phyloP scores from a whole-genome alignment of 2,888 invertebrate genomes.

The Tricholauxania praeusta region DNA sequence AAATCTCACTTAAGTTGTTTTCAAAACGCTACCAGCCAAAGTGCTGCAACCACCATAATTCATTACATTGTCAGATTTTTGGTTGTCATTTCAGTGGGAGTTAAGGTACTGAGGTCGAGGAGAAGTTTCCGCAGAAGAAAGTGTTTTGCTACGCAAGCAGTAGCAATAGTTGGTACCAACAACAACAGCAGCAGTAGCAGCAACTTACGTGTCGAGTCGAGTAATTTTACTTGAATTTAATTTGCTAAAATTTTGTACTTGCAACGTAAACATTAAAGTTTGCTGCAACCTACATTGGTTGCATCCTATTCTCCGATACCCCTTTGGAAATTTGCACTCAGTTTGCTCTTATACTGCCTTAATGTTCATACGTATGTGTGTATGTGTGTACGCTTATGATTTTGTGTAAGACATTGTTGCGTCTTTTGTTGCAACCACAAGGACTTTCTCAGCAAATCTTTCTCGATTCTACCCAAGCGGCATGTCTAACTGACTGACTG shows the following conservation, averaged over 20 bases:
- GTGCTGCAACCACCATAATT: conserved; percentile 39
- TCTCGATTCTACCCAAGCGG: background rate
- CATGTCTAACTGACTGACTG: background rate
- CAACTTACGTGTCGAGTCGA: background rate
- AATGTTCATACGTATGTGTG: no score
- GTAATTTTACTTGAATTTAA: conserved; percentile 10
- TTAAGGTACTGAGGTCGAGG: background rate
- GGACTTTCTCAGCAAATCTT: conserved; percentile 2
- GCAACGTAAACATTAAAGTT: no score
- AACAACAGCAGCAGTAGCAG: background rate
- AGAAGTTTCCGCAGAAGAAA: no score
- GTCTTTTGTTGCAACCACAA: conserved; percentile 12
- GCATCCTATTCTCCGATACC: no score
- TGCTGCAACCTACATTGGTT: no score
- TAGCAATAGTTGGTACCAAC: background rate
- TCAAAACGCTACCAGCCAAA: conserved; percentile 20
- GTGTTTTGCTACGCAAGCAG: no score
- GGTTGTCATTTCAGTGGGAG: conserved; percentile 35
- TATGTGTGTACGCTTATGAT: no score
- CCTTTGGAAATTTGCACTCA: no score
- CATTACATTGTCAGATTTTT: conserved; percentile 44
- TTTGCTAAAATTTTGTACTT: background rate
- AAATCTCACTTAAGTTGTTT: conserved; percentile 43
- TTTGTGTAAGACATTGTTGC: conserved; percentile 21
- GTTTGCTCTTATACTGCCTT: no score